Evolutionary conservation across 1,140 invertebrate species (phyloP).

Genomic region (Dryas iulia): DNA sequence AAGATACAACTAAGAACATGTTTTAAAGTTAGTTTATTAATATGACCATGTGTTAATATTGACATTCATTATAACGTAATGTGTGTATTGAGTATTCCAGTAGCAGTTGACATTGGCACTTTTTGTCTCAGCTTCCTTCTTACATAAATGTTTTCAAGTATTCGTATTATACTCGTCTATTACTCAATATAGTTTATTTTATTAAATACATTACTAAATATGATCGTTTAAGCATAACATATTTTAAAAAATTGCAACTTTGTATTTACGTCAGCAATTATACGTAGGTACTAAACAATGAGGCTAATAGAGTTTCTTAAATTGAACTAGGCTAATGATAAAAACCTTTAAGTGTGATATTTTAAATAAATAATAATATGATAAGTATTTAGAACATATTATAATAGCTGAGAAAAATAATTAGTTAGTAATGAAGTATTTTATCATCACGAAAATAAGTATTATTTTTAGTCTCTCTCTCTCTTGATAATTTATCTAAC

Average conservation of each 20-base stretch:
- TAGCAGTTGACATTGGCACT: constrained; percentile 58
- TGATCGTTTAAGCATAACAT: neutral
- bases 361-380: neutral
- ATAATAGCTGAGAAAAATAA: no score
- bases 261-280: neutral
- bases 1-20: neutral
- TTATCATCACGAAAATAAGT: neutral
- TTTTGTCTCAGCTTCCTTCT: constrained; percentile 53
- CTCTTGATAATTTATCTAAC: no score
- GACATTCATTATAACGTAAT: constrained; percentile 20
- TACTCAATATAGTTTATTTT: neutral
- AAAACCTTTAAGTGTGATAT: constrained; percentile 2
- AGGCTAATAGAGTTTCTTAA: constrained; percentile 10
- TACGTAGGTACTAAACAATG: neutral
- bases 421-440: no score
- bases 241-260: neutral
- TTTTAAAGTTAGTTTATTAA: neutral
- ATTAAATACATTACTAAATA: neutral
- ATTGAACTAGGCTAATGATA: constrained; percentile 13
- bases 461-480: no score
- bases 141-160: neutral
- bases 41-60: neutral
- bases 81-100: constrained; percentile 42
- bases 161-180: neutral
- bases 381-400: neutral